Conservation (phyloP, 2,113 vertebrate genomes). For the Hyla sarda region DNA sequence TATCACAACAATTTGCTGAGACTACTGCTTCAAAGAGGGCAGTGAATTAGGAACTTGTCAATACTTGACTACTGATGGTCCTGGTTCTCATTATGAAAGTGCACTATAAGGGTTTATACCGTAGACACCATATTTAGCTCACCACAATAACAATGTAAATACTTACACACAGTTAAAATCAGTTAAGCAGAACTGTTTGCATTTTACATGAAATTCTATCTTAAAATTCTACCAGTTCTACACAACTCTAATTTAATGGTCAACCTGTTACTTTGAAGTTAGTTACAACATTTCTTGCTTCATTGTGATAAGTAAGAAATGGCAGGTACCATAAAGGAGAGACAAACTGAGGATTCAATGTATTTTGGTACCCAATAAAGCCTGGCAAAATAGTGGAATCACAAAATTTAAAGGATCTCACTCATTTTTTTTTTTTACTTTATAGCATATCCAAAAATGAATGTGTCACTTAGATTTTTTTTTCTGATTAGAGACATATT, state of each 20-base stretch:
- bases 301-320: background rate
- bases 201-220: slow-evolving; percentile 5
- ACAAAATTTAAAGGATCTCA: too few relatives aligned
- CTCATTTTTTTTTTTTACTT: too few relatives aligned
- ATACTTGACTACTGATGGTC: background rate
- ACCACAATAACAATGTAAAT: background rate
- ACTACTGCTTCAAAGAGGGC: slow-evolving; percentile 23
- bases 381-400: too few relatives aligned
- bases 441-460: too few relatives aligned
- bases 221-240: background rate
- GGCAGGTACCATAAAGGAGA: background rate
- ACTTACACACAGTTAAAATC: background rate
- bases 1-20: slow-evolving; percentile 3
- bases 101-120: background rate
- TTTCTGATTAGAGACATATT: too few relatives aligned
- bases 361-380: too few relatives aligned
- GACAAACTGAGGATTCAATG: background rate
- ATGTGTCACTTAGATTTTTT: too few relatives aligned
- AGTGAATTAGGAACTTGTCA: background rate
- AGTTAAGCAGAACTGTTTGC: background rate
- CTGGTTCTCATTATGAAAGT: background rate
- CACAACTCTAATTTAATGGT: background rate
- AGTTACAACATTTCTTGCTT: background rate
- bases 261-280: slow-evolving; percentile 19
- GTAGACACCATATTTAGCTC: background rate